Percentiles rank a stretch among this genome's conserved stretches.
Conservation (phyloP, 2,888 invertebrate genomes). For the Conops quadrifasciatus region DNA sequence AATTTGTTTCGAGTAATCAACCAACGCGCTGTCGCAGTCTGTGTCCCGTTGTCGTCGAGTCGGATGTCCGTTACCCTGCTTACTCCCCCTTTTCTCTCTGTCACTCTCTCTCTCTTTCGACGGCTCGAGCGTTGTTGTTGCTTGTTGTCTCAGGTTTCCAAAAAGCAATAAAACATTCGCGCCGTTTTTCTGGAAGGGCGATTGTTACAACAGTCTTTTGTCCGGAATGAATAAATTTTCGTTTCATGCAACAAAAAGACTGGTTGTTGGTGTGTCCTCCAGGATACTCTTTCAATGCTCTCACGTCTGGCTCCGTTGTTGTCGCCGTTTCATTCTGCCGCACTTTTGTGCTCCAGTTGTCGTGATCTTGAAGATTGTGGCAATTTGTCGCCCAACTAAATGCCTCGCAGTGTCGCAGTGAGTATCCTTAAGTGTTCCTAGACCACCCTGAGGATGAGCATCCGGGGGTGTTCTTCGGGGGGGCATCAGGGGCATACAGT, state of each 20-base stretch:
- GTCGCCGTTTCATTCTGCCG: not conserved
- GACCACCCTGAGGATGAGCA: not conserved
- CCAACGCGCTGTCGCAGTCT: not conserved
- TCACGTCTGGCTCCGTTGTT: not conserved
- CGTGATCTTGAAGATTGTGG: conserved; percentile 12
- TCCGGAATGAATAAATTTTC: conserved; percentile 32
- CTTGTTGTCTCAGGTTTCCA: not conserved
- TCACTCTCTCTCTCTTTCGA: too few relatives aligned
- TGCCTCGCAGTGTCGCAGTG: not conserved
- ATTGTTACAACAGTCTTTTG: conserved; percentile 12
- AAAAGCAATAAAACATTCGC: conserved; percentile 27
- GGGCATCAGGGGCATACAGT: not conserved
- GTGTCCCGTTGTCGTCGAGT: not conserved
- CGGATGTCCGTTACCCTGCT: too few relatives aligned
- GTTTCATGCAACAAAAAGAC: conserved; percentile 19
- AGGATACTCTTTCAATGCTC: not conserved
- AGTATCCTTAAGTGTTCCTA: not conserved
- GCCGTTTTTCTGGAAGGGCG: conserved; percentile 12
- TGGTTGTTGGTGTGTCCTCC: conserved; percentile 4
- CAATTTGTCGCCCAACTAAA: conserved; percentile 23
- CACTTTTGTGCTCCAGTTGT: not conserved
- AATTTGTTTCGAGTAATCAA: not conserved
- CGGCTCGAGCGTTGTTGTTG: not conserved
- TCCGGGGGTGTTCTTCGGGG: not conserved
- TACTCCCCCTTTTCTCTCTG: not conserved